Evolutionary conservation across 2,888 invertebrate species (phyloP).

Genomic region (Zygaena filipendulae): DNA sequence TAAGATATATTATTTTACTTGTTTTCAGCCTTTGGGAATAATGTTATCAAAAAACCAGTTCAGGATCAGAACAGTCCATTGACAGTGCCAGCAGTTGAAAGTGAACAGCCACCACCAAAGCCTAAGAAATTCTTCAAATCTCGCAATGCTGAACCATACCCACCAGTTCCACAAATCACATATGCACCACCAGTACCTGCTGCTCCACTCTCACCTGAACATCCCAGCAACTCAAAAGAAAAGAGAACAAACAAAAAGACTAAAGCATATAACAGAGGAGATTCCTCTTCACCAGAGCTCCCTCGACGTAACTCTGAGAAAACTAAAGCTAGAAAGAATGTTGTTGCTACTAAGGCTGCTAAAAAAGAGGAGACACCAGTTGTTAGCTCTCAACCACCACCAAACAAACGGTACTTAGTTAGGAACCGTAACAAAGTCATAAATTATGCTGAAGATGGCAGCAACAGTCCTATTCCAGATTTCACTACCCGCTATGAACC

Average conservation of each 20-base stretch:
- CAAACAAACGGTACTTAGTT: slow-evolving; percentile 60
- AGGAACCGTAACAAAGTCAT: slow-evolving; percentile 70
- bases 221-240: slow-evolving; percentile 46
- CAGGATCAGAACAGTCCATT: slow-evolving; percentile 67
- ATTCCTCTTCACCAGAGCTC: slow-evolving; percentile 59
- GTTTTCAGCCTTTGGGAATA: no score
- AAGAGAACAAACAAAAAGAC: slow-evolving; percentile 46
- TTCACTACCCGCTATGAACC: slow-evolving; percentile 44
- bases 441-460: slow-evolving; percentile 73
- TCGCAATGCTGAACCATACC: slow-evolving; percentile 75
- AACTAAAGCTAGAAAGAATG: slow-evolving; percentile 44
- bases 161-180: slow-evolving; percentile 61
- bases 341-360: slow-evolving; percentile 51
- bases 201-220: slow-evolving; percentile 55
- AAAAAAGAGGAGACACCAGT: slow-evolving; percentile 47
- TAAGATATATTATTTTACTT: no score
- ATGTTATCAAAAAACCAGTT: slow-evolving; percentile 37
- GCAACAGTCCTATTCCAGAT: slow-evolving; percentile 62
- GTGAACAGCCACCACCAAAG: slow-evolving; percentile 71
- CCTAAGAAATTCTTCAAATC: slow-evolving; percentile 94
- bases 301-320: slow-evolving; percentile 55
- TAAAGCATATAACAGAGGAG: slow-evolving; percentile 47
- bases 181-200: slow-evolving; percentile 59
- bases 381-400: slow-evolving; percentile 55
- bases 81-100: slow-evolving; percentile 62